These are phyloP conservation scores for Rynchops niger DNA, from an alignment of 2,113 vertebrate genomes.

Conservation along the genomic window DNA sequence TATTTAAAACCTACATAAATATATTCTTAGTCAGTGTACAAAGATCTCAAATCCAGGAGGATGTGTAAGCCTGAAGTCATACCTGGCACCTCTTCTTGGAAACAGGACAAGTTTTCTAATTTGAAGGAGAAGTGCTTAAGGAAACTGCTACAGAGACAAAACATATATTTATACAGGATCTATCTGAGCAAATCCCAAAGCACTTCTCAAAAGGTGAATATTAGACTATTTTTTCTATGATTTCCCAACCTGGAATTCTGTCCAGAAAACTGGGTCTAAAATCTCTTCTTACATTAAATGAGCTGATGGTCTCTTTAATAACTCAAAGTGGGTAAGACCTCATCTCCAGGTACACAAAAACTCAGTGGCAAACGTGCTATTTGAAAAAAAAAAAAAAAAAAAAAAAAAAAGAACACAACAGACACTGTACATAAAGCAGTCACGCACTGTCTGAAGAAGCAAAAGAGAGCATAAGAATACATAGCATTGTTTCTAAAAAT, in stretches of 20 bases:
- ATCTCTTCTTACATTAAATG: background rate
- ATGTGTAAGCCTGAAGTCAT: slow-evolving; percentile 14
- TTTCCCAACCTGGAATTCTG: background rate
- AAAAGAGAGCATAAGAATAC: background rate
- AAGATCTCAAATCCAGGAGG: slow-evolving; percentile 16
- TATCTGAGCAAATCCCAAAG: background rate
- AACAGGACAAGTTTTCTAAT: background rate
- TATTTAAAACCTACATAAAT: slow-evolving; percentile 1
- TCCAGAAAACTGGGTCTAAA: background rate
- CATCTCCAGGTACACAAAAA: background rate
- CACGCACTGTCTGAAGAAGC: background rate
- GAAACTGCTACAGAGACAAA: background rate
- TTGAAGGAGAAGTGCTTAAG: background rate
- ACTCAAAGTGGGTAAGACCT: background rate
- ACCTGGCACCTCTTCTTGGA: background rate
- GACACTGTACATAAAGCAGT: background rate
- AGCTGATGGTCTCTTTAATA: background rate
- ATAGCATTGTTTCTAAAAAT: background rate
- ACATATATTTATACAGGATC: background rate
- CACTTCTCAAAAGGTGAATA: background rate
- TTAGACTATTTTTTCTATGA: background rate
- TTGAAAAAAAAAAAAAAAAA: background rate
- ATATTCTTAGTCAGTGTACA: background rate
- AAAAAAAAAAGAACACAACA: background rate
- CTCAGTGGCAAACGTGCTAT: background rate